phyloP scores from a whole-genome alignment of 2,797 vertebrate genomes.

The Alfaro cultratus region DNA sequence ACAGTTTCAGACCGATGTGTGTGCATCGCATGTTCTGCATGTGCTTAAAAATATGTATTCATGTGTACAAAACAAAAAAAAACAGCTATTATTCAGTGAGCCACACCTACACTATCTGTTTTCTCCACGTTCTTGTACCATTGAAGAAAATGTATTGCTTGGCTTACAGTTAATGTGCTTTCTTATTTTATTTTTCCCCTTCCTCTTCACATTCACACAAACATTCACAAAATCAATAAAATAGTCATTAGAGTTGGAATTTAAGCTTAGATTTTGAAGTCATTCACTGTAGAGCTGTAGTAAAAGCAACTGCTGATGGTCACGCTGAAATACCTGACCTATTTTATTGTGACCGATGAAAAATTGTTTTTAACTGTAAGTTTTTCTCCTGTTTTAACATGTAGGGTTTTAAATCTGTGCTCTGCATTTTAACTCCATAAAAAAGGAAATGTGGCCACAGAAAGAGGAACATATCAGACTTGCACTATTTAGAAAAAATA shows the following conservation, averaged over 20 bases:
- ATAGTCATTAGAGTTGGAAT: slow-evolving; percentile 22
- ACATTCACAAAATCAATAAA: slow-evolving; percentile 33
- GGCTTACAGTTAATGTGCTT: slow-evolving; percentile 52
- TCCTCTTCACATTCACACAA: slow-evolving; percentile 16
- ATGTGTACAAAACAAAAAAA: slow-evolving; percentile 37
- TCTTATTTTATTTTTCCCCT: slow-evolving; percentile 45
- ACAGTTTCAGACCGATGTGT: not conserved
- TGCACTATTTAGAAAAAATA: not conserved
- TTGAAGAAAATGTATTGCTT: slow-evolving; percentile 57
- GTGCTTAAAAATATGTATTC: slow-evolving; percentile 26
- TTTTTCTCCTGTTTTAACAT: not conserved
- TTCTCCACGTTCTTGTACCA: slow-evolving; percentile 51
- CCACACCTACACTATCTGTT: slow-evolving; percentile 19
- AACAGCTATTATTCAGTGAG: slow-evolving; percentile 44
- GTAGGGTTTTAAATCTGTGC: not conserved
- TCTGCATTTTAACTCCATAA: not conserved
- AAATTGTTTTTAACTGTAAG: slow-evolving; percentile 12
- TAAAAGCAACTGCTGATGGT: slow-evolving; percentile 4
- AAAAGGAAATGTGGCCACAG: too few species aligned
- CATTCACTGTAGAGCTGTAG: slow-evolving; percentile 12
- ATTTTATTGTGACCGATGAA: not conserved
- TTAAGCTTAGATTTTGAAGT: slow-evolving; percentile 19
- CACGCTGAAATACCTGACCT: slow-evolving; percentile 6
- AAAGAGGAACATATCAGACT: not conserved
- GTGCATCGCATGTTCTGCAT: slow-evolving; percentile 7